Evolutionary conservation across 2,888 invertebrate species (phyloP).

Genomic region (Hartigia nigra): DNA sequence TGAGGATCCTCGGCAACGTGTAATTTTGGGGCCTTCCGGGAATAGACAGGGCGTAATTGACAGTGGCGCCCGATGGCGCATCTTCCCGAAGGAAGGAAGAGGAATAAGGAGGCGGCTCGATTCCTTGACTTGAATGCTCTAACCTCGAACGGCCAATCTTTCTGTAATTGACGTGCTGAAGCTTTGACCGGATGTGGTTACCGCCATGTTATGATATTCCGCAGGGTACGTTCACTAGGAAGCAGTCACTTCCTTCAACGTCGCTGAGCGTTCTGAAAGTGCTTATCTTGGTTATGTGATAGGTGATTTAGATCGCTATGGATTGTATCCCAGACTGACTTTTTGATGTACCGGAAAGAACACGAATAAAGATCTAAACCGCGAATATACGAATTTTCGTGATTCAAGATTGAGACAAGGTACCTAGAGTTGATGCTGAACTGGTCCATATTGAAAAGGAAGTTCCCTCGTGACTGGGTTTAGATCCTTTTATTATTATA

Average conservation of each 20-base stretch:
- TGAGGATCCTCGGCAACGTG: slow-evolving; percentile 23
- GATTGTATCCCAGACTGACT: not conserved
- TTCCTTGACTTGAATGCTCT: not conserved
- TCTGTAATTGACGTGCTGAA: slow-evolving; percentile 38
- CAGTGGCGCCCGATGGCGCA: slow-evolving; percentile 40
- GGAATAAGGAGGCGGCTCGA: slow-evolving; percentile 10
- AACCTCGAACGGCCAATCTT: slow-evolving; percentile 15
- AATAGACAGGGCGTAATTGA: slow-evolving; percentile 55
- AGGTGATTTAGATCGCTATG: not conserved
- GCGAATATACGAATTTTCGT: not conserved
- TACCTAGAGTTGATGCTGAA: not conserved
- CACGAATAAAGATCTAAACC: not conserved
- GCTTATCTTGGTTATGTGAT: not conserved
- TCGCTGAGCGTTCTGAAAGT: not conserved
- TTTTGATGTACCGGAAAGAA: not conserved
- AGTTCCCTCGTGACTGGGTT: not conserved
- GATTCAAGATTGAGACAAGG: too few relatives aligned
- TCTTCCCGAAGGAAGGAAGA: slow-evolving; percentile 6
- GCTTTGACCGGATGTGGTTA: slow-evolving; percentile 43
- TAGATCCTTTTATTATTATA: not conserved
- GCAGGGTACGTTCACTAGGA: not conserved
- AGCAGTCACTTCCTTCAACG: not conserved
- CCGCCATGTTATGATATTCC: not conserved
- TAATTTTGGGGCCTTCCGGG: slow-evolving; percentile 55
- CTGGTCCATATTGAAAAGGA: not conserved